Base-by-base conservation (phyloP, 2,888 invertebrate species). In the Lamellibrachia columna region DNA sequence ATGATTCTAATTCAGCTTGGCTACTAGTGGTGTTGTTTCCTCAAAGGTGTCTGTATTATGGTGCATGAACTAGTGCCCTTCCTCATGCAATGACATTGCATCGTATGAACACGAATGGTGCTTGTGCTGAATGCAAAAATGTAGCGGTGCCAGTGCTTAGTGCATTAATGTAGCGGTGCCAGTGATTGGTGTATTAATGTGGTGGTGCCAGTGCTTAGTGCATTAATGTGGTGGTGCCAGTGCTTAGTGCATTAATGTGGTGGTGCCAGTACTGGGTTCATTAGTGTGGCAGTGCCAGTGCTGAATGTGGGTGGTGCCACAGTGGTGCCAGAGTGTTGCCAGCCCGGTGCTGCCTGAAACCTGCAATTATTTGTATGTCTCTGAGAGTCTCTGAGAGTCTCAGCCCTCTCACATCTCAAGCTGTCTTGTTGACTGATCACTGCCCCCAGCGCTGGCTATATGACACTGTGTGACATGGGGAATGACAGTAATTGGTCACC, bases 361-460 rank as follows among this genome's bases (percentile, higher is more conserved):
- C 75, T 22, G 75, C 75, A 75, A 75, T 75, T 75, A 75, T n/a
- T 75, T 75, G 75, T 75, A 22, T 75, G 75, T 75, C 75, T 75
- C 15, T 75, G 4, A 55, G 8, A 55, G 75, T 75, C 75, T 75
- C 15, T 75, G 4, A 55, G 8, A 55, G 55, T 55, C 22, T 40
- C 40, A 40, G 40, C 75, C 22, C 75, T 15, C 1, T 22, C 75
- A 15, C 75, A 75, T 6, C 75, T n/a, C 75, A 4, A 22, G 75
- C 15, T n/a, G 15, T 8, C 75, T 6, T 75, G 75, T 22, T 75
- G 75, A 75, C 75, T 2, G 75, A 15, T 22, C 15, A 75, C 75
- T 22, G 75, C 75, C 75, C n/a, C 2, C 22, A 75, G 75, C 22
- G 40, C 75, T 22, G 75, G 75, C 22, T 15, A 75, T 3, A 4